Conservation (phyloP, 2,113 vertebrate genomes). For the Ictalurus furcatus region DNA sequence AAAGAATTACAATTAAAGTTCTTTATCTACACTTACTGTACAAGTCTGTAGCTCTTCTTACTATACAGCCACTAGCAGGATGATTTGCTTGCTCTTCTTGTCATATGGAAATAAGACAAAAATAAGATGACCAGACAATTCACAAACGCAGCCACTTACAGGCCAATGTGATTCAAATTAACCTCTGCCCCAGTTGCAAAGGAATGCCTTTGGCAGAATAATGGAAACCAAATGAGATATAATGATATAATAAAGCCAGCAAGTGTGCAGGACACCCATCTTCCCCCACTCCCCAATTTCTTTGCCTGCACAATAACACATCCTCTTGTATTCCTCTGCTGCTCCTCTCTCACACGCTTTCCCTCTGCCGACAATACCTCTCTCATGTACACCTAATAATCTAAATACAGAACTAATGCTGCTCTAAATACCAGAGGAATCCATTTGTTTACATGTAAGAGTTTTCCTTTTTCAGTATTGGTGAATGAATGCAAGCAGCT, state of each 20-base stretch:
- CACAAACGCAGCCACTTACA: conserved; percentile 43
- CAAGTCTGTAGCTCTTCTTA: neutral
- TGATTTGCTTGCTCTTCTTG: conserved; percentile 27
- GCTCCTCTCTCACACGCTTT: neutral
- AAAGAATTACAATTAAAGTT: neutral
- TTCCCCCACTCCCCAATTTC: conserved; percentile 26
- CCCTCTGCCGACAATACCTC: neutral
- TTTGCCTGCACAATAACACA: conserved; percentile 46
- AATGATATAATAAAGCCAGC: conserved; percentile 54
- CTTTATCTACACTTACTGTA: neutral
- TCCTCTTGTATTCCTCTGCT: conserved; percentile 36
- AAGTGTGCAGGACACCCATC: conserved; percentile 15
- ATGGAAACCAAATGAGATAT: conserved; percentile 52
- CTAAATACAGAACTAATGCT: conserved; percentile 13
- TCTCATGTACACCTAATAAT: conserved; percentile 1
- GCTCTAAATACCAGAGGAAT: neutral
- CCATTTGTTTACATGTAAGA: conserved; percentile 11
- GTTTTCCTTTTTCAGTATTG: conserved; percentile 9
- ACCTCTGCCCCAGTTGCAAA: conserved; percentile 49
- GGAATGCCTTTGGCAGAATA: conserved; percentile 54
- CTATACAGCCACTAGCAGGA: neutral
- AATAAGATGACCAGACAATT: conserved; percentile 43
- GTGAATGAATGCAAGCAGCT: conserved; percentile 17
- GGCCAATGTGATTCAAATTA: conserved; percentile 50
- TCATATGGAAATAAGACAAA: conserved; percentile 47